Base-by-base conservation (phyloP, 2,797 vertebrate species). In the Pterois miles region DNA sequence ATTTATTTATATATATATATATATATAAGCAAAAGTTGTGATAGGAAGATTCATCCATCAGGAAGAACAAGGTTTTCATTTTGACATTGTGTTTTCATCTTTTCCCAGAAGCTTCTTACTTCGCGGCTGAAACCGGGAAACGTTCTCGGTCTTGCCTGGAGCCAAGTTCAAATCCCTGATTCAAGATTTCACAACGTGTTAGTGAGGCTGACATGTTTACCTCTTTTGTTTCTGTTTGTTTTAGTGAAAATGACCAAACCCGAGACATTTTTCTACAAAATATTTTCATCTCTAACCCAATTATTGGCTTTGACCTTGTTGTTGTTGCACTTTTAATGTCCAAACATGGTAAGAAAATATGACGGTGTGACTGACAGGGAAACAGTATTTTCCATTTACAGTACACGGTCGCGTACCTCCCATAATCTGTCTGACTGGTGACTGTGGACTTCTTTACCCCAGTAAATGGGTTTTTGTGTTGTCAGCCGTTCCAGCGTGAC, bases 361-460 rank as follows among this genome's bases (percentile, higher is more conserved):
- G 6, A 8, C 8, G 8, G 10, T 76, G 64, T 88, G 81, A 93
- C 27, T 83, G 90, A 89, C 89, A 71, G 88, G 78, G 66, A 75
- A 83, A 86, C 82, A 89, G 86, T 65, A 75, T 84, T 86, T 89
- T 92, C 84, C 89, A 90, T 88, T 91, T 90, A 92, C 86, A 81
- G 71, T 59, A 68, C 89, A 80, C 22, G 40, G 66, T 82, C 75
- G 29, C 69, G n/a, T 60, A 58, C 80, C 81, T 80, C 69, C 74
- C 25, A 53, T 91, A 88, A 90, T 93, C 90, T 78, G 75, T 86
- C 77, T 83, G 81, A 80, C 82, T 70, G 67, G 76, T 77, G 85
- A 88, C 86, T 13, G 14, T 66, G 77, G 77, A 82, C 38, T 50
- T 81, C n/a, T 84, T 60, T 25, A 53, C 20, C 27, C 31, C 34